Conservation (phyloP, 2,888 invertebrate genomes). For the Pyralis farinalis region DNA sequence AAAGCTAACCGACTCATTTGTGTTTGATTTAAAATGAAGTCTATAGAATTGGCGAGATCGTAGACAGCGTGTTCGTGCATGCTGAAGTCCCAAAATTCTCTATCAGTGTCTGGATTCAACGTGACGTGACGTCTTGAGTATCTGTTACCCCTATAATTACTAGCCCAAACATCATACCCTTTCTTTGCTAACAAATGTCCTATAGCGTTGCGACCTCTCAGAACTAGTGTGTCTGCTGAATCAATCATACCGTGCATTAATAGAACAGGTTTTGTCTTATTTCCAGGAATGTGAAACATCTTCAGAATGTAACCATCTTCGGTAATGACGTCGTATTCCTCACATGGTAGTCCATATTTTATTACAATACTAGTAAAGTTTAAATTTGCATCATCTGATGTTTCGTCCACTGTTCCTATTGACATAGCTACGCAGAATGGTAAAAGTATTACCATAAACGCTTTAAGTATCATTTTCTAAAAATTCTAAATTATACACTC, state of each 20-base stretch:
- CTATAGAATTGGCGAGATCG: slow-evolving; percentile 83
- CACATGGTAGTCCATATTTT: slow-evolving; percentile 20
- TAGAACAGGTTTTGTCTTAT: slow-evolving; percentile 20
- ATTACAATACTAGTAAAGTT: slow-evolving; percentile 22
- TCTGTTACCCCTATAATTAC: slow-evolving; percentile 75
- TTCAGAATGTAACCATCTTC: slow-evolving; percentile 32
- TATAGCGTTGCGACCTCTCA: slow-evolving; percentile 28
- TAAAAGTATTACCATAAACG: no score
- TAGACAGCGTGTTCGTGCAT: slow-evolving; percentile 84
- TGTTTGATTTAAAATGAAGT: slow-evolving; percentile 45
- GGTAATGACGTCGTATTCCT: slow-evolving; percentile 22
- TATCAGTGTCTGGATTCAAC: slow-evolving; percentile 38
- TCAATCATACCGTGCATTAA: slow-evolving; percentile 29
- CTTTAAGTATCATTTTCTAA: no score
- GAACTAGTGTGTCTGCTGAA: slow-evolving; percentile 27
- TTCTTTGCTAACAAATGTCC: slow-evolving; percentile 45
- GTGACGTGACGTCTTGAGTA: slow-evolving; percentile 73
- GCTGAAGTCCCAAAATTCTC: slow-evolving; percentile 69
- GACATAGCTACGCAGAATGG: background rate
- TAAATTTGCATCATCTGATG: slow-evolving; percentile 10
- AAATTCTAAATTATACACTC: no score
- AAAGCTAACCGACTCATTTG: slow-evolving; percentile 75
- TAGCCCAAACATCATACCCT: slow-evolving; percentile 60
- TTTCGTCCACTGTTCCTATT: background rate
- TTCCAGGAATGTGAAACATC: slow-evolving; percentile 28